Conservation (phyloP, 2,888 invertebrate genomes). For the Caenorhabditis sinica region DNA sequence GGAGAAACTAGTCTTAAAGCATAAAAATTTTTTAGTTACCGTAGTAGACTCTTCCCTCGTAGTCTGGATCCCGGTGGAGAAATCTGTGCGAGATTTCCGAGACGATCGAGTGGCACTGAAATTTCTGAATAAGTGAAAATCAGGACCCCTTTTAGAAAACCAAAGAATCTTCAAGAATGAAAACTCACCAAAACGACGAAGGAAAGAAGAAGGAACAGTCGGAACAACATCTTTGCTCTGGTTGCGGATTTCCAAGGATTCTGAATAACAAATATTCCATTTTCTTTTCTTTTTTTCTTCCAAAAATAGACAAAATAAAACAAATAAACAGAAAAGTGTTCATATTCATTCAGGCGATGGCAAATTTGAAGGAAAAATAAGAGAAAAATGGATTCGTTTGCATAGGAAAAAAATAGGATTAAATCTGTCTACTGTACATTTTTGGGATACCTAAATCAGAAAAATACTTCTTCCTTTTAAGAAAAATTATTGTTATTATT, state of each 20-base stretch:
- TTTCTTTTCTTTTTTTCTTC: slow-evolving; percentile 4
- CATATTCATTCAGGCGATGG: slow-evolving; percentile 1
- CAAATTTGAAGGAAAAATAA: background rate
- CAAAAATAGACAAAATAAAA: background rate
- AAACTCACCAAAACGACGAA: slow-evolving; percentile 45
- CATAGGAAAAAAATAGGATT: background rate
- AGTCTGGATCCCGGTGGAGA: slow-evolving; percentile 48
- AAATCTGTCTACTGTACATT: slow-evolving; percentile 1
- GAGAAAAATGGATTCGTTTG: background rate
- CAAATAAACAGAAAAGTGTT: slow-evolving; percentile 12
- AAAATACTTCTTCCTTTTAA: background rate
- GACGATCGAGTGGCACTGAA: slow-evolving; percentile 56
- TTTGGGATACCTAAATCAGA: background rate
- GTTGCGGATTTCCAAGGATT: slow-evolving; percentile 42
- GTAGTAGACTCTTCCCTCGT: slow-evolving; percentile 51
- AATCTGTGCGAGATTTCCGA: slow-evolving; percentile 65
- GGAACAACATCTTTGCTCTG: slow-evolving; percentile 42
- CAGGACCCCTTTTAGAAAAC: background rate
- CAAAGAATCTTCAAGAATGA: background rate
- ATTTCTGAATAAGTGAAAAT: background rate
- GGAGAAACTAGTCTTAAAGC: background rate
- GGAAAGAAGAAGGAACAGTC: slow-evolving; percentile 46
- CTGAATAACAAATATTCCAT: slow-evolving; percentile 37
- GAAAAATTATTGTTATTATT: background rate
- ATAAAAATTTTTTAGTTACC: slow-evolving; percentile 15